Evolutionary conservation across 2,888 invertebrate genomes (phyloP), one percentile per base, ranked within the genome.

Genomic region (Toxonevra muliebris): DNA sequence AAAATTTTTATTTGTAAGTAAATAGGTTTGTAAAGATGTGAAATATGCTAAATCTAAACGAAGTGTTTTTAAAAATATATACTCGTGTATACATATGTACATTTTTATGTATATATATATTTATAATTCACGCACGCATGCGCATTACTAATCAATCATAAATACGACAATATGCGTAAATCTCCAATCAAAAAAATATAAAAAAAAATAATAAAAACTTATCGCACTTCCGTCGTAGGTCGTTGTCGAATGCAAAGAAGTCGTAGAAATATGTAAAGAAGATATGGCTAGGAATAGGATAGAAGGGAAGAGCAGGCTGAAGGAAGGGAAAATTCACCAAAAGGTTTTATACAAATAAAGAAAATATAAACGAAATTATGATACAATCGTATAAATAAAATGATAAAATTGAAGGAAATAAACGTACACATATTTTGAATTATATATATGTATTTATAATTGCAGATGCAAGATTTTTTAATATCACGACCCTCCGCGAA

Each of bases 91-190:
- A 19, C 30, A 54, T 0, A 54, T 12, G 13, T 54, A 20, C 20
- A n/a, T 15, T 40, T 55, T 8, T 30, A 8, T 17, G 19, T 54
- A 9, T 17, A 19, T n/a, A 53, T 15, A 13, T 66, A 61, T 60
- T 66, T 60, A 66, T 41, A 73, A 71, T 64, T 64, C 67, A 54
- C 40, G 43, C 62, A 64, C 57, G 66, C 65, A 66, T 66, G 69
- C 66, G 63, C 55, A 63, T 66, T 66, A 50, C 60, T 69, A 62
- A 66, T 66, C 66, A 70, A 72, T 61, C 67, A 71, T 64, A 65
- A 66, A 62, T 60, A 50, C 66, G 61, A 60, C 66, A 66, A 61
- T 61, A 45, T 61, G 61, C 54, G 48, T 61, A 50, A 70, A 71
- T 67, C 70, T 52, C 65, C 54, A 65, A 64, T 50, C 69, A 63